phyloP scores from a whole-genome alignment of 2,113 vertebrate species.

The Mormyrus iriodes region DNA sequence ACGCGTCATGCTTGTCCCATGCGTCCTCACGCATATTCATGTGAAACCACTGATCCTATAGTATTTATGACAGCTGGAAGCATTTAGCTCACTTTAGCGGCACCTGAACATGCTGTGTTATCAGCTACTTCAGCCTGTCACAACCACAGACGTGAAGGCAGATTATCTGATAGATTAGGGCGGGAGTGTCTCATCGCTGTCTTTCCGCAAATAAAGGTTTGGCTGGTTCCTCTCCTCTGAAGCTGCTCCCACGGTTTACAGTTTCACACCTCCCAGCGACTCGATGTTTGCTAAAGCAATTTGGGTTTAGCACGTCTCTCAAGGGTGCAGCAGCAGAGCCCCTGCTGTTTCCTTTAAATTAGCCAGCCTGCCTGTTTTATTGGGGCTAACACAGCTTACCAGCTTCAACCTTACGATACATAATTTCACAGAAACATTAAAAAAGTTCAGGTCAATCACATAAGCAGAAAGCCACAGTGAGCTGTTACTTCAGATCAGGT shows the following conservation, averaged over 20 bases:
- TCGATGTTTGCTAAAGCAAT: not conserved
- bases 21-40: not conserved
- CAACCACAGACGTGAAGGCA: not conserved
- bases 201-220: not conserved
- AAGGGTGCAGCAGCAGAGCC: not conserved
- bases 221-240: not conserved
- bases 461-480: not conserved
- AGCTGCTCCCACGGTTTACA: not conserved
- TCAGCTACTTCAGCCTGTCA: not conserved
- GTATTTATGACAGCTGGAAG: not conserved
- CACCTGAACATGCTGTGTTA: not conserved
- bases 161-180: not conserved
- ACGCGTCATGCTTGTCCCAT: not conserved
- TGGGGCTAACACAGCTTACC: not conserved
- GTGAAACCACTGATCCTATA: not conserved
- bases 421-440: not conserved
- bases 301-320: not conserved
- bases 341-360: not conserved
- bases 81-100: not conserved
- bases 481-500: not conserved
- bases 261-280: not conserved
- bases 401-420: not conserved
- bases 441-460: not conserved
- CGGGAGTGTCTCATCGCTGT: not conserved
- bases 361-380: not conserved